A percentile compares a stretch with the other conserved stretches of the same genome.
These are phyloP conservation scores for Ganaspis brasiliensis DNA, from an alignment of 2,888 invertebrate species.

Conservation along the genomic window DNA sequence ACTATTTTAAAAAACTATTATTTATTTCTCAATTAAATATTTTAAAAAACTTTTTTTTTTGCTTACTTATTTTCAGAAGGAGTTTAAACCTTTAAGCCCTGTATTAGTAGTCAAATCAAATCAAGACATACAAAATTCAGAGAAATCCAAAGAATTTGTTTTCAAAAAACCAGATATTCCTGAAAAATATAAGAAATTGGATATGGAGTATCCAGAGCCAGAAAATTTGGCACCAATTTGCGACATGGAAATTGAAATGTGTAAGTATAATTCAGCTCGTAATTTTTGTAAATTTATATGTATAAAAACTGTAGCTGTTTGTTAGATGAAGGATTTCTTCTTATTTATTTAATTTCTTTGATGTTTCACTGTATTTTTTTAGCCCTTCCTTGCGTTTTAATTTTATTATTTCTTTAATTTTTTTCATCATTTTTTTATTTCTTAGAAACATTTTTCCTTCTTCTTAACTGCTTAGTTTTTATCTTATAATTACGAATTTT, in stretches of 20 bases:
- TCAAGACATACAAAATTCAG: constrained; percentile 45
- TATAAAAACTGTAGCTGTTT: too few relatives aligned
- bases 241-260: constrained; percentile 56
- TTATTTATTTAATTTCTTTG: too few relatives aligned
- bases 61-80: constrained; percentile 23
- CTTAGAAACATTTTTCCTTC: too few relatives aligned
- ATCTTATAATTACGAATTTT: too few relatives aligned
- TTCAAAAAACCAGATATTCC: constrained; percentile 65
- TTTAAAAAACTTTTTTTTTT: background rate
- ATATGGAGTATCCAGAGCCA: constrained; percentile 58
- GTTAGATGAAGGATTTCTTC: too few relatives aligned
- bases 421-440: too few relatives aligned
- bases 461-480: too few relatives aligned
- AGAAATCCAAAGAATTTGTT: constrained; percentile 54
- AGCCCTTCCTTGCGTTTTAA: too few relatives aligned
- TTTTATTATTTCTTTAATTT: too few relatives aligned
- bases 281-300: too few relatives aligned
- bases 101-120: constrained; percentile 49
- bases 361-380: too few relatives aligned
- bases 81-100: constrained; percentile 43
- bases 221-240: constrained; percentile 62
- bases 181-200: constrained; percentile 45
- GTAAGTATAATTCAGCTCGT: constrained; percentile 54
- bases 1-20: too few relatives aligned
- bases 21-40: background rate